Conservation (phyloP, 2,797 vertebrate genomes). For the Sebastes dallii region DNA sequence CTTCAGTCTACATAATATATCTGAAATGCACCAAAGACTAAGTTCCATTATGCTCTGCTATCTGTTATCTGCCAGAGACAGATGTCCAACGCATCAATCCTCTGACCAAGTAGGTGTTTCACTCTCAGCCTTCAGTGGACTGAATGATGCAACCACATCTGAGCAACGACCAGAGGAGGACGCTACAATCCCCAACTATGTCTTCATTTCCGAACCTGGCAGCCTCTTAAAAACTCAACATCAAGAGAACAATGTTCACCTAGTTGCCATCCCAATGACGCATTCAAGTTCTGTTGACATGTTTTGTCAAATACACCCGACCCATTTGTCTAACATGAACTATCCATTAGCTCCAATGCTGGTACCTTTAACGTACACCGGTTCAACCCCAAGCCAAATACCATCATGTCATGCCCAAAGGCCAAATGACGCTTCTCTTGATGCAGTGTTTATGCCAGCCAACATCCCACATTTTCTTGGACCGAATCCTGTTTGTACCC, state of each 20-base stretch:
- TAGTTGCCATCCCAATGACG: not conserved
- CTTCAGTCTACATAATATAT: not conserved
- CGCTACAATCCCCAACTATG: not conserved
- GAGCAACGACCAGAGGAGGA: not conserved
- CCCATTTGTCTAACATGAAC: not conserved
- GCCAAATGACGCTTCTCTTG: not conserved
- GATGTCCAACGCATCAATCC: not conserved
- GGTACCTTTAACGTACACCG: not conserved
- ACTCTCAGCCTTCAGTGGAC: not conserved
- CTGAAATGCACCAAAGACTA: not conserved
- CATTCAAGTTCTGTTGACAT: constrained; percentile 13
- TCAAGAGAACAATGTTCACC: not conserved
- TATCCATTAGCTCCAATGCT: constrained; percentile 2
- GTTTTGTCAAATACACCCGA: constrained; percentile 8
- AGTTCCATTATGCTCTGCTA: not conserved
- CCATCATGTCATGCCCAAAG: not conserved
- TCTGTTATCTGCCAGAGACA: constrained; percentile 32
- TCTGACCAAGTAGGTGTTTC: constrained; percentile 6
- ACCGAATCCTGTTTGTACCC: not conserved
- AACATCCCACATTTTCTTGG: not conserved
- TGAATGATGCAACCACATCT: not conserved
- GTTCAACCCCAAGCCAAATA: not conserved
- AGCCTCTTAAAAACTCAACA: not conserved
- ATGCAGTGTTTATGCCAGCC: not conserved
- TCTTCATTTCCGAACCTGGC: not conserved